These are phyloP conservation scores for Drosophila demipolita DNA, from an alignment of 2,888 invertebrate genomes.

Conservation along the genomic window DNA sequence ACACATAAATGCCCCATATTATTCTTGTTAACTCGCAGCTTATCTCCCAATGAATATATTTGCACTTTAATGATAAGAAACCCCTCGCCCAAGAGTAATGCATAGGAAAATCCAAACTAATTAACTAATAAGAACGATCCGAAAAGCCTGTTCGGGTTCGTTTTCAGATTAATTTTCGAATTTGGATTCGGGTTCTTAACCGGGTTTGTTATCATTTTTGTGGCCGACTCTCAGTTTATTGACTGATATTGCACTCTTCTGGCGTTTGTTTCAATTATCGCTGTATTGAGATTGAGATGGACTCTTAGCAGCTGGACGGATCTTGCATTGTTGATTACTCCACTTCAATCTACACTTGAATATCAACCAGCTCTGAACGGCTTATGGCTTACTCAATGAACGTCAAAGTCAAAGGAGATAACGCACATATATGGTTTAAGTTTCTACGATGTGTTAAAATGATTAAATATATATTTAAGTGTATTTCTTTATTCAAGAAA, in stretches of 20 bases:
- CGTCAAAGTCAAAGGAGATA: slow-evolving; percentile 21
- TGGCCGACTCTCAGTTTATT: slow-evolving; percentile 55
- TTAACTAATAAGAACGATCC: background rate
- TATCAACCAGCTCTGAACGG: slow-evolving; percentile 63
- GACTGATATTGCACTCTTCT: slow-evolving; percentile 45
- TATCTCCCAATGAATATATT: slow-evolving; percentile 36
- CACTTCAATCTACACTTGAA: slow-evolving; percentile 69
- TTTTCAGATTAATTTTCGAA: background rate
- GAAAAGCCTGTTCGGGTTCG: background rate
- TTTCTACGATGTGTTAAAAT: slow-evolving; percentile 32
- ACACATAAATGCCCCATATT: slow-evolving; percentile 23
- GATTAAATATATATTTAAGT: slow-evolving; percentile 40
- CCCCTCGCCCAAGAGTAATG: slow-evolving; percentile 23
- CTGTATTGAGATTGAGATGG: slow-evolving; percentile 69
- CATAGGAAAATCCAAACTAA: slow-evolving; percentile 11
- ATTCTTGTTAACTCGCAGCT: slow-evolving; percentile 41
- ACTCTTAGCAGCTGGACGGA: slow-evolving; percentile 48
- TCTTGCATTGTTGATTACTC: slow-evolving; percentile 64
- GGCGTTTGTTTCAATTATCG: slow-evolving; percentile 39
- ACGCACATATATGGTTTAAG: background rate
- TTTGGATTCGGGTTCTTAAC: background rate
- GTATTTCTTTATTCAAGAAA: slow-evolving; percentile 27
- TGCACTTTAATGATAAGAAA: slow-evolving; percentile 27
- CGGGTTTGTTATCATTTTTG: slow-evolving; percentile 20
- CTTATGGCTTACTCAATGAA: slow-evolving; percentile 26